Evolutionary conservation across 2,797 vertebrate species (phyloP).

Genomic region (Siniperca scherzeri): DNA sequence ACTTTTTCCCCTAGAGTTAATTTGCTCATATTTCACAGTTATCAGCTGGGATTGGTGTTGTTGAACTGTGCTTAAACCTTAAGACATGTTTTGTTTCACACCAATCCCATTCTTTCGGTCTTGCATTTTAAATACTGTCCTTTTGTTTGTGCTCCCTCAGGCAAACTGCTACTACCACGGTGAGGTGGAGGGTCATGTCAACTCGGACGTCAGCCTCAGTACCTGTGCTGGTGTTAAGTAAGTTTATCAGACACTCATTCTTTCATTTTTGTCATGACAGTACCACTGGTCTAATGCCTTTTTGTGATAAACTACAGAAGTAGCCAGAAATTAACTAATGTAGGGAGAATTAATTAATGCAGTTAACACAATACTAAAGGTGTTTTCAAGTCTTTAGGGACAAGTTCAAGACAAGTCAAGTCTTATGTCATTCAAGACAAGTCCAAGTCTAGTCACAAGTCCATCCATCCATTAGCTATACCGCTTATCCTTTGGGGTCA

Average conservation of each 20-base stretch:
- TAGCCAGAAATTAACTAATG: not conserved
- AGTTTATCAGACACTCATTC: constrained; percentile 54
- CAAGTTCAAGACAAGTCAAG: not conserved
- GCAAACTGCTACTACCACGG: constrained; percentile 89
- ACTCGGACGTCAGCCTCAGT: constrained; percentile 86
- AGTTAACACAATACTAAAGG: not conserved
- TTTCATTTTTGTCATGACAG: not conserved
- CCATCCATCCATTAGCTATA: not conserved
- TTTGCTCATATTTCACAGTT: constrained; percentile 58
- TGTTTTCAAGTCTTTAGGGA: not conserved
- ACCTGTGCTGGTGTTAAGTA: constrained; percentile 86
- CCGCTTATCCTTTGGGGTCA: not conserved
- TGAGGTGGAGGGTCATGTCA: constrained; percentile 78
- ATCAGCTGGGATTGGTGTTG: constrained; percentile 36
- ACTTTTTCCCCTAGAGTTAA: constrained; percentile 26
- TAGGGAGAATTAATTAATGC: not conserved
- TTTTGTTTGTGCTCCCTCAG: constrained; percentile 69
- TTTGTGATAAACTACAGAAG: not conserved
- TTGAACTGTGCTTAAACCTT: constrained; percentile 35
- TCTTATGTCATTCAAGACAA: not conserved
- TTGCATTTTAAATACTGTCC: constrained; percentile 22
- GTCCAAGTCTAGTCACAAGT: not conserved
- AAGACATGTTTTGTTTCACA: constrained; percentile 21
- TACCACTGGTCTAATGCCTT: constrained; percentile 10
- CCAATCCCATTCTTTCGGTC: not conserved